phyloP scores from a whole-genome alignment of 2,113 vertebrate species.

The Typhlomys cinereus region DNA sequence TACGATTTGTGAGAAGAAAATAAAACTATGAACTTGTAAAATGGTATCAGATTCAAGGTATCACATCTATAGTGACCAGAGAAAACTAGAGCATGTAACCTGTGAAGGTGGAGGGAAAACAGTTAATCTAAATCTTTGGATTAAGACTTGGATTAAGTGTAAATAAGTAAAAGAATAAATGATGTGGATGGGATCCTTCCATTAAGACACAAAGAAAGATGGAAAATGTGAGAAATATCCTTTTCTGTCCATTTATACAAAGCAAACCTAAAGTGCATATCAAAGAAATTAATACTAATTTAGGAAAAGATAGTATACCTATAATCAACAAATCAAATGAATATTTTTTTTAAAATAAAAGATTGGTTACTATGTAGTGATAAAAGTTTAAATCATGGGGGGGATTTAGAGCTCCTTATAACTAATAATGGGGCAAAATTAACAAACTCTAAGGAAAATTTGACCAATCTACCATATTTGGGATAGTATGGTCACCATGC shows the following conservation, averaged over 20 bases:
- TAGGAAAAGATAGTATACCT: background rate
- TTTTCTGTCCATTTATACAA: background rate
- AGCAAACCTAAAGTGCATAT: background rate
- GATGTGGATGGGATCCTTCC: background rate
- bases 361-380: background rate
- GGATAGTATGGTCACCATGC: background rate
- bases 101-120: background rate
- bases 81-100: background rate
- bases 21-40: background rate
- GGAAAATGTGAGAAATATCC: background rate
- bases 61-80: background rate
- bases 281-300: background rate
- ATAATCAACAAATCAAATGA: background rate
- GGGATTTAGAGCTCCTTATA: background rate
- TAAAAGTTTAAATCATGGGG: constrained; percentile 29
- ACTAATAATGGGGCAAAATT: background rate
- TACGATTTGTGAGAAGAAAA: background rate
- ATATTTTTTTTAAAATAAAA: background rate
- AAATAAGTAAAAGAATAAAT: constrained; percentile 29
- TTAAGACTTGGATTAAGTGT: background rate
- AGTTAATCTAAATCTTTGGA: background rate
- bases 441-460: background rate
- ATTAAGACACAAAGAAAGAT: constrained; percentile 12
- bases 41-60: background rate
- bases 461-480: background rate